Conservation (phyloP, 2,113 vertebrate genomes). For the Caranx melampygus region DNA sequence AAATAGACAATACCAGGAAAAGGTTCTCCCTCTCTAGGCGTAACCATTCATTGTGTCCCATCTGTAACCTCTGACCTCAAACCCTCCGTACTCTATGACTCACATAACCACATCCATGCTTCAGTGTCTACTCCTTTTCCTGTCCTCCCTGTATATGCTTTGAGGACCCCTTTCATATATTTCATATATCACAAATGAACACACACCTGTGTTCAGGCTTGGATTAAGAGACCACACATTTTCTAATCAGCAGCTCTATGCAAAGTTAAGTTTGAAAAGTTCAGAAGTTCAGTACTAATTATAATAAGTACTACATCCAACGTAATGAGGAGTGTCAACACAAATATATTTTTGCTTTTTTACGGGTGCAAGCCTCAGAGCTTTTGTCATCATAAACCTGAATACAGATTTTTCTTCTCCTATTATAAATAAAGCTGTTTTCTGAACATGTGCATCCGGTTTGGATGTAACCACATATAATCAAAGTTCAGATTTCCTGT, state of each 20-base stretch:
- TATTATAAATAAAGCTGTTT: constrained; percentile 41
- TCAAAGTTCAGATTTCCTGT: constrained; percentile 21
- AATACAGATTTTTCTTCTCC: constrained; percentile 25
- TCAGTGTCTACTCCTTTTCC: neutral
- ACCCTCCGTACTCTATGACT: constrained; percentile 30
- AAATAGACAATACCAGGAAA: constrained; percentile 65
- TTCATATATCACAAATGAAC: constrained; percentile 20
- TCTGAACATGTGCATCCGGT: constrained; percentile 43
- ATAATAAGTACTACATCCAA: constrained; percentile 7
- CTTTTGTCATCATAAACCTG: constrained; percentile 66
- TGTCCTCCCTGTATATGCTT: neutral
- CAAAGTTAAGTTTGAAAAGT: constrained; percentile 9
- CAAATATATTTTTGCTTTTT: constrained; percentile 9
- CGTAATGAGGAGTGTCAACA: constrained; percentile 10
- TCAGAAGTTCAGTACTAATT: constrained; percentile 25
- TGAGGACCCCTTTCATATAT: constrained; percentile 6
- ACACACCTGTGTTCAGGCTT: constrained; percentile 12
- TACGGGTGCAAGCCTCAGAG: constrained; percentile 53
- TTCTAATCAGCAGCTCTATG: constrained; percentile 27
- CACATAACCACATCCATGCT: constrained; percentile 45
- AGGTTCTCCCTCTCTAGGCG: constrained; percentile 17
- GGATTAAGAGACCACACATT: neutral
- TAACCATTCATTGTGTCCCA: constrained; percentile 49
- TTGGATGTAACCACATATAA: constrained; percentile 27
- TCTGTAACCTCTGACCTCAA: constrained; percentile 57